These are phyloP conservation scores for Sarcophaga subvicina DNA, from an alignment of 2,888 invertebrate species.

Conservation along the genomic window DNA sequence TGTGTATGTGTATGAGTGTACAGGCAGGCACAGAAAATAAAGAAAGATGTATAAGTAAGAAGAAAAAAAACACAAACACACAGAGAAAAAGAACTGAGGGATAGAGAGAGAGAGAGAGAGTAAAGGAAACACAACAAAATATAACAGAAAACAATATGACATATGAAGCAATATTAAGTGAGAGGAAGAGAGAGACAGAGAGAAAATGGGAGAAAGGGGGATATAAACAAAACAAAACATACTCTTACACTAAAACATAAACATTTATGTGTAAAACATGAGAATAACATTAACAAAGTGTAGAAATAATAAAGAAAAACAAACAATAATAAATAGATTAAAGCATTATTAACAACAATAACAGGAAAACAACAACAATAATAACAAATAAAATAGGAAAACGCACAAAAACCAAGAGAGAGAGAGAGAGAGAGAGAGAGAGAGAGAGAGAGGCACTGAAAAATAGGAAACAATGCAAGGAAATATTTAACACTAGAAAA, in stretches of 20 bases:
- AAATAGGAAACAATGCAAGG: too few relatives aligned
- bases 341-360: not conserved
- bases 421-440: too few relatives aligned
- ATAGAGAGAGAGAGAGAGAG: not conserved
- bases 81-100: not conserved
- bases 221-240: too few relatives aligned
- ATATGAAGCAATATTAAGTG: slow-evolving; percentile 28
- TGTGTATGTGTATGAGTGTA: slow-evolving; percentile 1
- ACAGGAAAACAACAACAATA: not conserved
- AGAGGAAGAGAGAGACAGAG: not conserved
- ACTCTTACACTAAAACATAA: too few relatives aligned
- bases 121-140: slow-evolving; percentile 15
- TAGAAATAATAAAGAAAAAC: not conserved
- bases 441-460: not conserved
- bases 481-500: not conserved
- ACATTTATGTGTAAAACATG: too few relatives aligned
- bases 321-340: not conserved
- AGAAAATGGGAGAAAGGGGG: not conserved
- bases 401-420: not conserved
- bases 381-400: not conserved
- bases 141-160: not conserved
- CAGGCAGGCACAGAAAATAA: slow-evolving; percentile 20
- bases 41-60: slow-evolving; percentile 49
- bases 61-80: slow-evolving; percentile 4
- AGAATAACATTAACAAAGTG: too few relatives aligned